Percentiles rank a stretch among this genome's conserved stretches.
phyloP scores from a whole-genome alignment of 1,140 invertebrate genomes.

The Agraylea sexmaculata region DNA sequence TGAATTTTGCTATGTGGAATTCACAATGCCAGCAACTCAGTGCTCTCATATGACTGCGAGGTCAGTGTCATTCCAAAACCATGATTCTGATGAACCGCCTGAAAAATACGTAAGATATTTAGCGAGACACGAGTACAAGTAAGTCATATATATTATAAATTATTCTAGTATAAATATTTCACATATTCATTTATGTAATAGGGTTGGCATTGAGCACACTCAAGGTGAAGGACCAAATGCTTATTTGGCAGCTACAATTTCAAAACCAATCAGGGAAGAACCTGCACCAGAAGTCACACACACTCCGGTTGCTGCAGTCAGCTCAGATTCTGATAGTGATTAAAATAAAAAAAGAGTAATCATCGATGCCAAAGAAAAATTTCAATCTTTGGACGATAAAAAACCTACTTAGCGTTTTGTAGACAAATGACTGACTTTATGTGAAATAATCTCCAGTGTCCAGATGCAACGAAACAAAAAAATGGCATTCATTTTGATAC shows the following conservation, averaged over 20 bases:
- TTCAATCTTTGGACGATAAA: too few relatives aligned
- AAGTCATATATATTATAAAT: constrained; percentile 27
- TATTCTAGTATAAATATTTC: constrained; percentile 2
- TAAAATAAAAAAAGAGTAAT: too few relatives aligned
- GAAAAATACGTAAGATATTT: constrained; percentile 98
- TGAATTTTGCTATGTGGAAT: constrained; percentile 83
- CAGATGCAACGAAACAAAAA: too few relatives aligned
- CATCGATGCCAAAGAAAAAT: too few relatives aligned
- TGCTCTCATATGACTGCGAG: constrained; percentile 93
- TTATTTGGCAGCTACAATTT: constrained; percentile 57
- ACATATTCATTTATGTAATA: constrained; percentile 27
- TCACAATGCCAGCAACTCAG: constrained; percentile 97
- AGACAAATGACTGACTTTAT: too few relatives aligned
- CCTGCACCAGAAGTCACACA: constrained; percentile 27
- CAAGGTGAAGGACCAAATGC: constrained; percentile 62
- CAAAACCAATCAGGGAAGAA: constrained; percentile 34
- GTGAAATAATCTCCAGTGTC: too few relatives aligned
- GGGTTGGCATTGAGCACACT: constrained; percentile 76
- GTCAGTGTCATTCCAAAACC: constrained; percentile 83
- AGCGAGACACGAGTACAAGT: constrained; percentile 92
- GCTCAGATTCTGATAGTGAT: constrained; percentile 35
- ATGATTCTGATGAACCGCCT: constrained; percentile 83
- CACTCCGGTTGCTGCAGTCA: constrained; percentile 29
- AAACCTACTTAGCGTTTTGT: too few relatives aligned
- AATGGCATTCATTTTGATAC: too few relatives aligned